A percentile compares a stretch with the other conserved stretches of the same genome.
Conservation (phyloP, 2,888 invertebrate genomes). For the Protonemura montana region DNA sequence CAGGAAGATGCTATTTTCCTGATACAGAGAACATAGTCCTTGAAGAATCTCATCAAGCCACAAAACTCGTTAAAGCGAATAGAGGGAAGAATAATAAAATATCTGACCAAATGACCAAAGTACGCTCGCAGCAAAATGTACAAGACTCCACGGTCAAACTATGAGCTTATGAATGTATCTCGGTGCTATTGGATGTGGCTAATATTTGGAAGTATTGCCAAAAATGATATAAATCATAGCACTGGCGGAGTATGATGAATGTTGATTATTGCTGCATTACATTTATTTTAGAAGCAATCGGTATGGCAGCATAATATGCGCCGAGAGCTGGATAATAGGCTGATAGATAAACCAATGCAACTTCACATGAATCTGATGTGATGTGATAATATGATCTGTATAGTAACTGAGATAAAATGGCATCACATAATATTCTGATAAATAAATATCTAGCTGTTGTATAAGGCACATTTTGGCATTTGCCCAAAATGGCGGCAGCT, state of each 20-base stretch:
- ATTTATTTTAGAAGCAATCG: background rate
- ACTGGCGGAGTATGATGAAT: background rate
- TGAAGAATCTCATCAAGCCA: slow-evolving; percentile 33
- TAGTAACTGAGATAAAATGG: slow-evolving; percentile 20
- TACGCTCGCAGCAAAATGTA: slow-evolving; percentile 1
- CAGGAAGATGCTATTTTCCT: slow-evolving; percentile 2
- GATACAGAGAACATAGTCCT: slow-evolving; percentile 23
- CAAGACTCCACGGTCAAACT: background rate
- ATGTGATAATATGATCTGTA: slow-evolving; percentile 26
- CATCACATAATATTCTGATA: slow-evolving; percentile 13
- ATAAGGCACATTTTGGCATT: slow-evolving; percentile 30
- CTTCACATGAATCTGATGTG: slow-evolving; percentile 21
- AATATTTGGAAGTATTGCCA: background rate
- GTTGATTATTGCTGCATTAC: background rate
- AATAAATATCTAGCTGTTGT: slow-evolving; percentile 28
- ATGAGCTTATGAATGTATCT: background rate
- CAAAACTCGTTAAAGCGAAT: slow-evolving; percentile 10
- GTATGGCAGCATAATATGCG: background rate
- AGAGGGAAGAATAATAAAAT: slow-evolving; percentile 38
- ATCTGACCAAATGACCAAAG: slow-evolving; percentile 35
- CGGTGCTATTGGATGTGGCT: background rate
- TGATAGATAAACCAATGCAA: background rate
- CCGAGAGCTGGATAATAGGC: background rate
- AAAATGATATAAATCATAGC: background rate
- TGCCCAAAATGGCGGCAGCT: slow-evolving; percentile 40